phyloP scores from a whole-genome alignment of 2,113 vertebrate species.

The Xyliphius kryptos region DNA sequence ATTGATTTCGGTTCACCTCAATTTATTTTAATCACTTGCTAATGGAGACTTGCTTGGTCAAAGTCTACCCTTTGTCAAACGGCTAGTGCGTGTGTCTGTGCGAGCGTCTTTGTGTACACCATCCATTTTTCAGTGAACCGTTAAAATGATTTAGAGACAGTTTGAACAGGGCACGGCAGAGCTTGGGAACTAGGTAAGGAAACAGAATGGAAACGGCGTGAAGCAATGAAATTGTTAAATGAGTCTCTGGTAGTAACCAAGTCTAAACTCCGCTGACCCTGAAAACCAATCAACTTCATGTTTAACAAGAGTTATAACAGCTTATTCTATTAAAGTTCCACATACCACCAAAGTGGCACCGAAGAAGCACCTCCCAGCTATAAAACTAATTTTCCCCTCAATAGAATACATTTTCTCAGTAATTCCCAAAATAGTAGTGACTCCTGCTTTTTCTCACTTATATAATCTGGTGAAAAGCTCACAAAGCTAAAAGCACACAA shows the following conservation, averaged over 20 bases:
- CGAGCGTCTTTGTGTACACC: slow-evolving; percentile 1
- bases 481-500: no score
- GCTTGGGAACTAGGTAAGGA: no score
- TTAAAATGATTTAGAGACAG: slow-evolving; percentile 7
- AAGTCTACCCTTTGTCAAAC: slow-evolving; percentile 19
- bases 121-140: background rate
- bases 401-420: no score
- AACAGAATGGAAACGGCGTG: no score
- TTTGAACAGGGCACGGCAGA: background rate
- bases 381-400: no score
- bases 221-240: background rate
- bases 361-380: no score
- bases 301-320: background rate
- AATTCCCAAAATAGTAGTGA: no score
- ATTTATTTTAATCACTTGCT: slow-evolving; percentile 64
- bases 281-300: background rate
- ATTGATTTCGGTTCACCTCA: slow-evolving; percentile 65
- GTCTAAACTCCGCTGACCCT: background rate
- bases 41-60: slow-evolving; percentile 51
- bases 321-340: no score
- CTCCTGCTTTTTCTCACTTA: no score
- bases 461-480: no score
- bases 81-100: slow-evolving; percentile 22
- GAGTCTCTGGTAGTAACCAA: background rate
- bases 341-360: no score